Evolutionary conservation across 2,888 invertebrate genomes (phyloP).

Genomic region (Chrysomela aeneicollis): DNA sequence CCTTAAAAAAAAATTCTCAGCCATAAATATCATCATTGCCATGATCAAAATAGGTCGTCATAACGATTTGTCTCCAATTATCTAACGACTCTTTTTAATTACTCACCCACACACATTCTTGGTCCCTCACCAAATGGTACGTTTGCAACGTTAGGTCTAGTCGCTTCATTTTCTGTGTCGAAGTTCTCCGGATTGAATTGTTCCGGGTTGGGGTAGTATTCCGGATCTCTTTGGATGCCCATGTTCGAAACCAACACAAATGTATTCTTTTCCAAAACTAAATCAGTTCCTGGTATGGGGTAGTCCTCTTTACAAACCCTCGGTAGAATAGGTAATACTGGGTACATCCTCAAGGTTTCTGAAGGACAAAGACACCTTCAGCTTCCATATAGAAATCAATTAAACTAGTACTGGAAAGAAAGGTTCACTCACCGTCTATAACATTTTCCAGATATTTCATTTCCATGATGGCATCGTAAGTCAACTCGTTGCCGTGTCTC

Average conservation of each 20-base stretch:
- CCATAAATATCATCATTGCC: too few relatives aligned
- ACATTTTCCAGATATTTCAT: constrained; percentile 60
- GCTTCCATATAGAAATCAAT: too few relatives aligned
- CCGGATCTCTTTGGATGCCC: constrained; percentile 50
- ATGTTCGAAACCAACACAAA: constrained; percentile 45
- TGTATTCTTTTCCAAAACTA: constrained; percentile 43
- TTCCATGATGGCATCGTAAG: constrained; percentile 47
- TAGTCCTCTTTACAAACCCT: constrained; percentile 48
- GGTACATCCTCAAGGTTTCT: constrained; percentile 53
- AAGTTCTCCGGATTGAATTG: constrained; percentile 72
- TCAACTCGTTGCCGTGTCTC: constrained; percentile 42
- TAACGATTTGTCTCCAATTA: too few relatives aligned
- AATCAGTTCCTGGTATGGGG: constrained; percentile 45
- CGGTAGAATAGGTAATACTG: constrained; percentile 47
- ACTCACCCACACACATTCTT: constrained; percentile 34
- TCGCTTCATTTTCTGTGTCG: constrained; percentile 62
- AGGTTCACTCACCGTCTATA: constrained; percentile 54
- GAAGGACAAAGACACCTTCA: neutral
- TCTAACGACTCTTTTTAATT: too few relatives aligned
- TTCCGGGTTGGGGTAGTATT: constrained; percentile 65
- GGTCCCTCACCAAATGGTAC: constrained; percentile 36
- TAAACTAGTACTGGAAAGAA: too few relatives aligned
- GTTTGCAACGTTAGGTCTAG: constrained; percentile 30
- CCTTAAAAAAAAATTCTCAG: constrained; percentile 47
- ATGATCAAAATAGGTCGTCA: too few relatives aligned